Base-by-base conservation (phyloP, 2,797 vertebrate species). In the Ficedula albicollis region DNA sequence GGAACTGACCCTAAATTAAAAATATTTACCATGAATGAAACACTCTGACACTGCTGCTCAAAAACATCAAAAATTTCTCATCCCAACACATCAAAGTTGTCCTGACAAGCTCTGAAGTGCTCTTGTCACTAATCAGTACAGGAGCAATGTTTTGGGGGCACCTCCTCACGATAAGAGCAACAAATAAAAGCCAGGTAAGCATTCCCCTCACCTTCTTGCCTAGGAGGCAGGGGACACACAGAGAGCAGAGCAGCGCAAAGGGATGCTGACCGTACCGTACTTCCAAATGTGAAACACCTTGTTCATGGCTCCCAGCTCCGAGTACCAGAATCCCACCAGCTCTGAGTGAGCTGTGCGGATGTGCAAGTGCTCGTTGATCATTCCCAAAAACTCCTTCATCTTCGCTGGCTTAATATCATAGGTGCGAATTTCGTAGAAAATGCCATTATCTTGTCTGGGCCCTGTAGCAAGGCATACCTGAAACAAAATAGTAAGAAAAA, bases 221-320 rank as follows among this genome's bases (percentile, higher is more conserved):
- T 44, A 52, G 14, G 17, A 79, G 41, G 59, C 5, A 43, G 38
- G 51, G 64, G 63, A 51, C 26, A 80, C 10, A 59, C 13, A 66
- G 36, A 56, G 32, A 59, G 55, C 48, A 87, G 66, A 70, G 74
- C 25, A 79, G 67, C 0, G 0, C 9, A 22, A 74, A 72, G 41
- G 29, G 55, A 34, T n/a, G 64, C 48, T 12, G 16, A 55, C 49
- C 98, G 70, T 98, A 99, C 99, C 99, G 27, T 99, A 99, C 83
- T 99, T 99, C 99, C 99, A 99, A 87, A 99, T 97, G 80, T 99
- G 99, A 85, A 99, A 97, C 30, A 98, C 98, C 92, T 98, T 98
- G 97, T 99, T 99, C 73, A 99, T 93, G 3, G 85, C 90, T 77
- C 98, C 98, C 38, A 99, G 98, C 96, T 99, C 99, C 0, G 98